A percentile compares a stretch with the other conserved stretches of the same genome.
Evolutionary conservation across 2,113 vertebrate genomes (phyloP).

Genomic region (Plestiodon gilberti): DNA sequence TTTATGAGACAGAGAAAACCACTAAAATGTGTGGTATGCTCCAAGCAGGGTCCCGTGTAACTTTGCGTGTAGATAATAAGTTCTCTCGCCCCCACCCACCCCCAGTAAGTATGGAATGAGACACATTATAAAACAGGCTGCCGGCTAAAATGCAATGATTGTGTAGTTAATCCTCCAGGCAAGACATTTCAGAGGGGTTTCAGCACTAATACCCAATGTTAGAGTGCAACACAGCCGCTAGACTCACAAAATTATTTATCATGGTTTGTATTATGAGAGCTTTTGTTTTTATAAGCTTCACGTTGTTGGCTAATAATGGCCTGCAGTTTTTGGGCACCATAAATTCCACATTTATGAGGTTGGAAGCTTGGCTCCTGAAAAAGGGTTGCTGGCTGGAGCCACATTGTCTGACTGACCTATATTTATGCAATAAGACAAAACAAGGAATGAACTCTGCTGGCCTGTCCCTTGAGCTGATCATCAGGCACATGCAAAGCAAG

Average conservation of each 20-base stretch:
- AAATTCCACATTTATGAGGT: slow-evolving; percentile 61
- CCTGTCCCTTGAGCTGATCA: accelerated
- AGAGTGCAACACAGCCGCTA: slow-evolving; percentile 32
- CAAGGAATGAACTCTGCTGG: not conserved
- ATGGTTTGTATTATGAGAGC: slow-evolving; percentile 62
- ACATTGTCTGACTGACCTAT: slow-evolving; percentile 45
- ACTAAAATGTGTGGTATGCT: slow-evolving; percentile 20
- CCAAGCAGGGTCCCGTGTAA: slow-evolving; percentile 17
- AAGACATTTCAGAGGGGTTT: slow-evolving; percentile 61
- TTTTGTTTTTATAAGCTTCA: slow-evolving; percentile 68
- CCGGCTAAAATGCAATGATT: slow-evolving; percentile 66
- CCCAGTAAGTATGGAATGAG: slow-evolving; percentile 57
- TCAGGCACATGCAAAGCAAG: not conserved
- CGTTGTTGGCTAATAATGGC: slow-evolving; percentile 64
- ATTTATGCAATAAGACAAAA: slow-evolving; percentile 23
- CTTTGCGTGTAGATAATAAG: slow-evolving; percentile 7
- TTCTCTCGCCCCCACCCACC: slow-evolving; percentile 32
- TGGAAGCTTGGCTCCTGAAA: slow-evolving; percentile 61
- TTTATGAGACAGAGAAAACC: not conserved
- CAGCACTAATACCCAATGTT: slow-evolving; percentile 44
- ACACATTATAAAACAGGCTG: slow-evolving; percentile 63
- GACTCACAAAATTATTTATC: slow-evolving; percentile 73
- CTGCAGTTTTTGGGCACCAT: slow-evolving; percentile 59
- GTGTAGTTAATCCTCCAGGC: slow-evolving; percentile 71
- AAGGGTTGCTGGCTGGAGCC: slow-evolving; percentile 63